Evolutionary conservation across 2,797 vertebrate genomes (phyloP), one percentile per base, ranked within the genome.

Genomic region (Phaenicophaeus curvirostris): DNA sequence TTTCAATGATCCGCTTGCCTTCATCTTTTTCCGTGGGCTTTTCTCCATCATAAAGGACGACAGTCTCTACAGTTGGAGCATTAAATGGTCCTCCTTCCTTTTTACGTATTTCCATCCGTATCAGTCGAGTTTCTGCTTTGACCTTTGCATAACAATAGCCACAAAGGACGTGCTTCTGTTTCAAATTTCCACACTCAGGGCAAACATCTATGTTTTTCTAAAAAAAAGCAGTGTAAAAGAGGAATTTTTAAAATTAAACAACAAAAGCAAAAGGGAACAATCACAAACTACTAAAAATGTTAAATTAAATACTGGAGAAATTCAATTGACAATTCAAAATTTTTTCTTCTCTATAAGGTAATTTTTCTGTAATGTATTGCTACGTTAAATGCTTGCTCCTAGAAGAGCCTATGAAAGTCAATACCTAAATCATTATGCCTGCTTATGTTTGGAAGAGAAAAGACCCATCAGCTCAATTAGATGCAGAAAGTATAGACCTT

Each of bases 181-280:
- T 99, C 96, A 99, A 77, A 96, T 99, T 98, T 79, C 99, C 99
- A 90, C 99, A 99, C 90, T 99, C 98, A 16, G 93, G 98, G 97
- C 99, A 99, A 0, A 98, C 89, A 57, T 99, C 99, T 39, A 99
- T 98, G 95, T 99, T 99, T 41, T 66, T 98, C 99, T 99, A 91
- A 80, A 88, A 96, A 84, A 83, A 61, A 2, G 66, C 53, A 83
- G 63, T 3, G 3, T 16, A 89, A 97, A 96, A 17, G 6, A 75
- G 8, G 7, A 73, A 66, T 72, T 11, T 24, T 33, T 76, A 25
- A 42, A 20, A 90, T 68, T 44, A 41, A 57, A 12, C 31, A 81
- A 42, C 27, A 48, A 37, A 48, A 81, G 27, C 72, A 89, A 69
- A 3, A 30, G 20, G 21, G 8, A 79, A 42, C 3, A 8, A 55